phyloP scores from a whole-genome alignment of 2,888 invertebrate species.

The Dolichomitus sp. region DNA sequence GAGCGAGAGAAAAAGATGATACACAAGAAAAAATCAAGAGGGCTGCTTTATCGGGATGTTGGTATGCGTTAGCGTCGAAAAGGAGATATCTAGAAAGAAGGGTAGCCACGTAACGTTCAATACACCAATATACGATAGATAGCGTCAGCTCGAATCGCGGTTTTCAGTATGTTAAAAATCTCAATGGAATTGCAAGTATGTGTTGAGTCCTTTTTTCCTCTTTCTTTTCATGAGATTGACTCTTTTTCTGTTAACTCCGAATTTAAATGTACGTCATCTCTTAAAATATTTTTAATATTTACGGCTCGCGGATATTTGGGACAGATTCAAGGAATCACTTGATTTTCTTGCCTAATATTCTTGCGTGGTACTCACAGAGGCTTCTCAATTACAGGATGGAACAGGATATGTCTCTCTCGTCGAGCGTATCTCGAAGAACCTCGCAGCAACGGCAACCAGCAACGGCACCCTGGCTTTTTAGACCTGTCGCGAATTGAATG shows the following conservation, averaged over 20 bases:
- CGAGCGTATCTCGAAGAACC: neutral
- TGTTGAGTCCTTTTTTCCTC: neutral
- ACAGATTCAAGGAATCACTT: neutral
- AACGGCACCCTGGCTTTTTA: constrained; percentile 9
- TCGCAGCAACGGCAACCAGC: neutral
- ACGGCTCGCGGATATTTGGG: neutral
- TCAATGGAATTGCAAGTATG: neutral
- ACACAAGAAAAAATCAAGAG: constrained; percentile 29
- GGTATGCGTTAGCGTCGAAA: neutral
- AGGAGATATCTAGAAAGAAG: constrained; percentile 29
- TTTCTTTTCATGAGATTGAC: constrained; percentile 23
- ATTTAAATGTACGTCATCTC: constrained; percentile 23
- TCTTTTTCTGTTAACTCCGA: constrained; percentile 26
- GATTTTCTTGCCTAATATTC: neutral
- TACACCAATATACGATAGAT: neutral
- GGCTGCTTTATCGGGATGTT: constrained; percentile 4
- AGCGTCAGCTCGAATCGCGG: neutral
- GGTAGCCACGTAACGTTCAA: neutral
- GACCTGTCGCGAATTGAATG: neutral
- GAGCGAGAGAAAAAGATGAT: constrained; percentile 1
- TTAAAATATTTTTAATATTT: constrained; percentile 24
- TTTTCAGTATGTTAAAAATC: neutral
- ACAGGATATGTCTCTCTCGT: neutral
- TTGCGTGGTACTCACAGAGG: neutral
- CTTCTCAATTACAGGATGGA: neutral